A percentile compares a stretch with the other conserved stretches of the same genome.
These are phyloP conservation scores for Monodelphis domestica DNA, from an alignment of 2,797 vertebrate species.

Conservation along the genomic window DNA sequence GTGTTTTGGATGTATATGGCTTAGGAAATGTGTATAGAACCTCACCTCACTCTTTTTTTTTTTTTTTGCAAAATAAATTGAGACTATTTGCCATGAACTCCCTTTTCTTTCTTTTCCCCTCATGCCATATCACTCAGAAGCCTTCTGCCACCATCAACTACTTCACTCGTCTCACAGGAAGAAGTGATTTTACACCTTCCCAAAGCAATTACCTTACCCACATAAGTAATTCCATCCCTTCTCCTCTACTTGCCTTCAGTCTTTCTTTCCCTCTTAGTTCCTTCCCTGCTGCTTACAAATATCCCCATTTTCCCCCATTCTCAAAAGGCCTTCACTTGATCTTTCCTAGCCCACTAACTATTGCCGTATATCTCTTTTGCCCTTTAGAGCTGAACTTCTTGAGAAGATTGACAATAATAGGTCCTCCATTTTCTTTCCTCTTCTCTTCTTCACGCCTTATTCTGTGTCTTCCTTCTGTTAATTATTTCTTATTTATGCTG, in stretches of 20 bases:
- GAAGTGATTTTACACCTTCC: neutral
- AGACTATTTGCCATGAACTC: neutral
- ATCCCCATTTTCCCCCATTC: neutral
- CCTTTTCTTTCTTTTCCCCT: neutral
- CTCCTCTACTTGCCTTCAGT: neutral
- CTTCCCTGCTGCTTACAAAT: neutral
- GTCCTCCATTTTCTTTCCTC: neutral
- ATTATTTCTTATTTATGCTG: neutral
- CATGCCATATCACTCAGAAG: neutral
- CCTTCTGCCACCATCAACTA: neutral
- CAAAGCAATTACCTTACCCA: neutral
- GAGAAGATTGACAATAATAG: neutral
- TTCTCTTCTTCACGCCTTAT: neutral
- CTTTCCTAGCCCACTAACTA: neutral
- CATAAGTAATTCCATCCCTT: neutral
- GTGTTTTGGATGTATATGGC: slow-evolving; percentile 3
- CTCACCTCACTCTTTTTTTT: neutral
- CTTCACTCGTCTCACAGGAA: neutral
- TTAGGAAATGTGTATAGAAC: slow-evolving; percentile 22
- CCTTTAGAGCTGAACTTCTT: neutral
- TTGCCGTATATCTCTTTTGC: neutral
- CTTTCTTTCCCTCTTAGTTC: neutral
- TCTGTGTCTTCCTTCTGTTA: neutral
- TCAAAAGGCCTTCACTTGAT: neutral
- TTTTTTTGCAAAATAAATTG: neutral